phyloP scores from a whole-genome alignment of 2,888 invertebrate genomes.

The Limnephilus auricula region DNA sequence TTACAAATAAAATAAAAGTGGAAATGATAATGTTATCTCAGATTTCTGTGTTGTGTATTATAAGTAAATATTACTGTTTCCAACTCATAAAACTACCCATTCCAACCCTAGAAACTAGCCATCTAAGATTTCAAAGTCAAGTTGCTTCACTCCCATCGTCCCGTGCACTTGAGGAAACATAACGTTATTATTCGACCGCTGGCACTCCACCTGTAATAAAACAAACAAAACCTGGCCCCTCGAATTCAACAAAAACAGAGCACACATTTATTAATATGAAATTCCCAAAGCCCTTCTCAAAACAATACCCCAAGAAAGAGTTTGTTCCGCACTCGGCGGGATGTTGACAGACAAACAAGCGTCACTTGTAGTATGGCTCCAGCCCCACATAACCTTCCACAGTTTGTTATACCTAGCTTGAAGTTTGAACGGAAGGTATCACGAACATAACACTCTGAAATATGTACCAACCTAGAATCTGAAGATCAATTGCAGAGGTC shows the following conservation, averaged over 20 bases:
- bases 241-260: not conserved
- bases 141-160: not conserved
- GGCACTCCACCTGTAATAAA: not conserved
- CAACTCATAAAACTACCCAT: no score
- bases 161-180: not conserved
- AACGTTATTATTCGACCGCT: not conserved
- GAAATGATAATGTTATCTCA: not conserved
- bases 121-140: not conserved
- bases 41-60: no score
- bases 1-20: no score
- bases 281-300: not conserved
- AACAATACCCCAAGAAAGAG: constrained; percentile 30
- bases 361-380: not conserved
- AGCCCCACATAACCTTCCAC: not conserved
- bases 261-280: constrained; percentile 12
- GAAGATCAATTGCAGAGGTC: not conserved
- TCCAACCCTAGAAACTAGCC: not conserved
- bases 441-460: not conserved
- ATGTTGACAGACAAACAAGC: constrained; percentile 40
- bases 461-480: not conserved
- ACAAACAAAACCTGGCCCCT: not conserved
- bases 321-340: constrained; percentile 11
- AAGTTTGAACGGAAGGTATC: not conserved
- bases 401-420: not conserved
- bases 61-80: not conserved